Percentiles rank a stretch among this genome's conserved stretches.
Conservation (phyloP, 2,113 vertebrate genomes). For the Hirundichthys speculiger region DNA sequence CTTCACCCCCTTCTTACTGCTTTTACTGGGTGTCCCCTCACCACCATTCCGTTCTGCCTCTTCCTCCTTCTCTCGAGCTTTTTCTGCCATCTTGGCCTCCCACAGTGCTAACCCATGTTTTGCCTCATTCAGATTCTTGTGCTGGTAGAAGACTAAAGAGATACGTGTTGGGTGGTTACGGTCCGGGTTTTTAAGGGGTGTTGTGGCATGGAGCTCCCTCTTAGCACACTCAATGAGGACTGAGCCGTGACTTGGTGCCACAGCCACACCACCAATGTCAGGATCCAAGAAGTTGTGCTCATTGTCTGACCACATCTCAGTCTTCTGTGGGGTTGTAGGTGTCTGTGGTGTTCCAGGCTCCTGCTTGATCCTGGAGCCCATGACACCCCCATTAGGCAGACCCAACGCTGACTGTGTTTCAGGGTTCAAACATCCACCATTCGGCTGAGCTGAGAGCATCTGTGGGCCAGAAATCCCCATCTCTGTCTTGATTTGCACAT, state of each 20-base stretch:
- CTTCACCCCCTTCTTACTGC: constrained; percentile 88
- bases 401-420: constrained; percentile 73
- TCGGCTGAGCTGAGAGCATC: constrained; percentile 79
- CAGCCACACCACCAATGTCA: constrained; percentile 95
- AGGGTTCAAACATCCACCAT: constrained; percentile 77
- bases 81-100: constrained; percentile 98
- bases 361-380: constrained; percentile 69
- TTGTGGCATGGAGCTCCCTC: constrained; percentile 95
- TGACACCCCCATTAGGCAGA: constrained; percentile 72
- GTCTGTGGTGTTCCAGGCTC: constrained; percentile 58
- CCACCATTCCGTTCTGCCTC: constrained; percentile 90
- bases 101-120: constrained; percentile 94
- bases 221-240: constrained; percentile 98
- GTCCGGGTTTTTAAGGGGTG: constrained; percentile 91
- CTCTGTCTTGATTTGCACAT: constrained; percentile 85
- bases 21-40: constrained; percentile 89
- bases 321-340: constrained; percentile 76
- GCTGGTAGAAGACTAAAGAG: constrained; percentile 98
- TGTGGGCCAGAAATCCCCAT: constrained; percentile 79
- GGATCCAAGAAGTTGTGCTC: constrained; percentile 97
- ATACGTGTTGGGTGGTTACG: constrained; percentile 92
- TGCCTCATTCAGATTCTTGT: constrained; percentile 97
- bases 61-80: constrained; percentile 94
- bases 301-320: constrained; percentile 96
- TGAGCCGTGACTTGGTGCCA: constrained; percentile 94